Evolutionary conservation across 2,888 invertebrate genomes (phyloP), one percentile per base, ranked within the genome.

Genomic region (Corbicula japonica): DNA sequence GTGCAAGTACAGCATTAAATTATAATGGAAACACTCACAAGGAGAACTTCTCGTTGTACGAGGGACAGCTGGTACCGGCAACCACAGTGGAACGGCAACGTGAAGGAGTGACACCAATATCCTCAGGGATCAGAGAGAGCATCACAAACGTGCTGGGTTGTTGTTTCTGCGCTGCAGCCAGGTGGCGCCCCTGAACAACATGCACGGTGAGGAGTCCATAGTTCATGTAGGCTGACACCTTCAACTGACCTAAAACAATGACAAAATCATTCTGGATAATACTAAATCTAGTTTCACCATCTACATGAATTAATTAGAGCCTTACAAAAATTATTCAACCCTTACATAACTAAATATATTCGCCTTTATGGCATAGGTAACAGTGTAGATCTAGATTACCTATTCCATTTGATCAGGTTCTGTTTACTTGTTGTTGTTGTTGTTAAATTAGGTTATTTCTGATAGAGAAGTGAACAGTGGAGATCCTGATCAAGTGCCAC

Each of bases 1-100:
- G 41, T 10, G 10, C 41, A 15, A 10, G 41, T 41, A 12, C 41
- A 12, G 41, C 10, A 15, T 12, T 12, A 41, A 12, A 10, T 12
- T 10, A 12, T 41, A 12, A 12, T 41, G 15, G 15, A 23, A 8
- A 28, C 1, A 91, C 90, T 90, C 78, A 92, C 91, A 92, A 89
- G 15, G 92, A 92, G 80, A 92, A 91, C 83, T 92, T 92, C 72
- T 92, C 91, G 60, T 92, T 90, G 80, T 82, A 91, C 5, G 81
- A 44, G 6, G 92, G 92, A 65, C 84, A 86, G 83, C 88, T 91
- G 52, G 87, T 84, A 65, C 86, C 89, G 10, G 35, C 61, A 18
- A 88, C 79, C 10, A 87, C 63, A 21, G 87, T 83, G 0, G 92
- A 91, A 63, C 90, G 88, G 75, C 91, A 91, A 32, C 87, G 82